These are phyloP conservation scores for Hemibagrus guttatus DNA, from an alignment of 2,797 vertebrate species.

Conservation along the genomic window DNA sequence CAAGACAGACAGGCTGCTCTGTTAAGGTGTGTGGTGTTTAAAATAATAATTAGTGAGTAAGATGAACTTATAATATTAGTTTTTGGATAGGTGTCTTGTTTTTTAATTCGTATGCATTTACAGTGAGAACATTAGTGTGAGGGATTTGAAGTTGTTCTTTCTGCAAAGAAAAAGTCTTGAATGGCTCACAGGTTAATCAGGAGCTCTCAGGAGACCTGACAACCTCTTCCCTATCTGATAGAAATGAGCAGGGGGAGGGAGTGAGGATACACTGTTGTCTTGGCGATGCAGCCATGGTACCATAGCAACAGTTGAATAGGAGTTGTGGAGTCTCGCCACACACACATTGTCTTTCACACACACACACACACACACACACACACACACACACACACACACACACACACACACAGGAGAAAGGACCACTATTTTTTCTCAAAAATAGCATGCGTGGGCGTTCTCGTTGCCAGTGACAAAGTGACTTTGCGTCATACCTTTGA, in stretches of 20 bases:
- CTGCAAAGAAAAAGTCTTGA: constrained; percentile 14
- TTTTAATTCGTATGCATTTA: neutral
- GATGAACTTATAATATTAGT: neutral
- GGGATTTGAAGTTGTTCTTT: constrained; percentile 9
- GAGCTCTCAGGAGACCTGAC: constrained; percentile 42
- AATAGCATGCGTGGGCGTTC: constrained; percentile 52
- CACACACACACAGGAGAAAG: constrained; percentile 34
- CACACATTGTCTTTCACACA: constrained; percentile 30
- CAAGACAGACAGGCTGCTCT: too few species aligned
- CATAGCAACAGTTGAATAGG: constrained; percentile 71
- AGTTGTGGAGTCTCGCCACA: constrained; percentile 51
- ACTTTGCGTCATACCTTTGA: constrained; percentile 55
- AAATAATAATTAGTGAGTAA: neutral
- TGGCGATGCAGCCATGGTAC: constrained; percentile 71
- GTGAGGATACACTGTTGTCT: constrained; percentile 66
- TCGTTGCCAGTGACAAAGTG: constrained; percentile 47
- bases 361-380: constrained; percentile 28
- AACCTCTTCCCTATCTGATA: constrained; percentile 50
- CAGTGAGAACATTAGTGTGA: neutral
- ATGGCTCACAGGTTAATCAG: constrained; percentile 41
- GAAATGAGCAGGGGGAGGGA: constrained; percentile 49
- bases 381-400: constrained; percentile 32
- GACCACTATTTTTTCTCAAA: constrained; percentile 43
- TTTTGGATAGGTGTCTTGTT: neutral
- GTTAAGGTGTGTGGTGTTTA: neutral